Conservation (phyloP, 2,888 invertebrate species). For the Ormia ochracea region DNA sequence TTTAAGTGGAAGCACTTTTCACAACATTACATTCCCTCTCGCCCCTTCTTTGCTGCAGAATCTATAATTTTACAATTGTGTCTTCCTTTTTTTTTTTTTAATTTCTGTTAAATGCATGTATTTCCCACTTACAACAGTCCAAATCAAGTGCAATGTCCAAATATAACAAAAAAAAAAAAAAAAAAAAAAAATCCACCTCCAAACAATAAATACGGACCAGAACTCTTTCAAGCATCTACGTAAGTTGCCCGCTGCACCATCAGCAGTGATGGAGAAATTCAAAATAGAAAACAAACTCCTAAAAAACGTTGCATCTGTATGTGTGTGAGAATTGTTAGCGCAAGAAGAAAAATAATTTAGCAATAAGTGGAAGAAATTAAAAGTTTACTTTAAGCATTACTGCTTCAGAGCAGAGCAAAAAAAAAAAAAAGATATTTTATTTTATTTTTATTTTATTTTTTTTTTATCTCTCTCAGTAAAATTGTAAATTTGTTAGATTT, state of each 20-base stretch:
- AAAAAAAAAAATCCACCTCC: slow-evolving; percentile 29
- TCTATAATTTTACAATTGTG: slow-evolving; percentile 14
- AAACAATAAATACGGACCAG: slow-evolving; percentile 11
- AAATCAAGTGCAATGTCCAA: slow-evolving; percentile 55
- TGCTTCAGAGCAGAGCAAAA: not conserved
- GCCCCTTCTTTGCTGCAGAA: not conserved
- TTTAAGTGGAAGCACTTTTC: slow-evolving; percentile 60
- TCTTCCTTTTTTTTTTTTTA: not conserved
- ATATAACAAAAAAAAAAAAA: too few species aligned
- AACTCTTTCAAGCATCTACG: slow-evolving; percentile 30
- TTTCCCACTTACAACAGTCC: slow-evolving; percentile 33
- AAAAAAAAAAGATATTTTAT: too few species aligned
- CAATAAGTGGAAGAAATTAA: slow-evolving; percentile 60
- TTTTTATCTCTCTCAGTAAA: slow-evolving; percentile 45
- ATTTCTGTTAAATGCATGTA: slow-evolving; percentile 10
- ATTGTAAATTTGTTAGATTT: slow-evolving; percentile 51
- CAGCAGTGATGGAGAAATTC: slow-evolving; percentile 19
- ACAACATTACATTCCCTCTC: slow-evolving; percentile 12
- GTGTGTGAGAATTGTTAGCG: not conserved
- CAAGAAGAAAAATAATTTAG: slow-evolving; percentile 51
- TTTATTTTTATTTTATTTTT: too few species aligned
- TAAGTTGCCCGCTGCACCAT: slow-evolving; percentile 8
- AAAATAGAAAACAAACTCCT: slow-evolving; percentile 9
- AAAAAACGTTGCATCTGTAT: not conserved
- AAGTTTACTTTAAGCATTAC: slow-evolving; percentile 60